phyloP scores from a whole-genome alignment of 2,888 invertebrate genomes.

The Automeris io region DNA sequence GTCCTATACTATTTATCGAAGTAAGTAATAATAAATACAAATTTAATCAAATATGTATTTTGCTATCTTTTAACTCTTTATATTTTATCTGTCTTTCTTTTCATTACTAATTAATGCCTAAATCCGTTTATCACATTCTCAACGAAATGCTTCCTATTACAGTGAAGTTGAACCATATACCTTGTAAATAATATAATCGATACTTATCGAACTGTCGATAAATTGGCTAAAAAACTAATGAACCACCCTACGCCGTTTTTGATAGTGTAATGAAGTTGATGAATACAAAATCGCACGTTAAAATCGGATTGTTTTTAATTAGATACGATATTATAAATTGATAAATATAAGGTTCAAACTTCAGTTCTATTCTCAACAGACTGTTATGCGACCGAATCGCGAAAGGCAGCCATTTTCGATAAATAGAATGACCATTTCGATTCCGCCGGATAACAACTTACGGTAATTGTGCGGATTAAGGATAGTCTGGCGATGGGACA shows the following conservation, averaged over 20 bases:
- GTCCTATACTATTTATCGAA: too few relatives aligned
- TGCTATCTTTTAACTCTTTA: too few relatives aligned
- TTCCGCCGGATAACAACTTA: slow-evolving; percentile 37
- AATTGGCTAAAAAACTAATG: too few relatives aligned
- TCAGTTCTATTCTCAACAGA: slow-evolving; percentile 5
- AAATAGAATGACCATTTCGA: slow-evolving; percentile 22
- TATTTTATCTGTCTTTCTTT: too few relatives aligned
- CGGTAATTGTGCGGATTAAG: slow-evolving; percentile 58
- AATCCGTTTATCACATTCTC: slow-evolving; percentile 61
- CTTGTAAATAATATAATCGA: slow-evolving; percentile 6
- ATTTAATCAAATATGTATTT: too few relatives aligned
- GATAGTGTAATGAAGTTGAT: too few relatives aligned
- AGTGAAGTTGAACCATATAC: slow-evolving; percentile 12
- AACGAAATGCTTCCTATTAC: slow-evolving; percentile 45
- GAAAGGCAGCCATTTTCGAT: slow-evolving; percentile 15
- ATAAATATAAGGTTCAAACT: not conserved
- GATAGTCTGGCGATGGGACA: slow-evolving; percentile 25
- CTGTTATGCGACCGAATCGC: slow-evolving; percentile 27
- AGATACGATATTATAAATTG: too few relatives aligned
- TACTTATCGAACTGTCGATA: too few relatives aligned
- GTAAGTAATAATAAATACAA: too few relatives aligned
- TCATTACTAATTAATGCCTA: slow-evolving; percentile 73
- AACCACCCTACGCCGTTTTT: too few relatives aligned
- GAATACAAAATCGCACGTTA: too few relatives aligned
- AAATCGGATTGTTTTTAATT: too few relatives aligned